Evolutionary conservation across 2,113 vertebrate species (phyloP).

Genomic region (Atrichornis clamosus): DNA sequence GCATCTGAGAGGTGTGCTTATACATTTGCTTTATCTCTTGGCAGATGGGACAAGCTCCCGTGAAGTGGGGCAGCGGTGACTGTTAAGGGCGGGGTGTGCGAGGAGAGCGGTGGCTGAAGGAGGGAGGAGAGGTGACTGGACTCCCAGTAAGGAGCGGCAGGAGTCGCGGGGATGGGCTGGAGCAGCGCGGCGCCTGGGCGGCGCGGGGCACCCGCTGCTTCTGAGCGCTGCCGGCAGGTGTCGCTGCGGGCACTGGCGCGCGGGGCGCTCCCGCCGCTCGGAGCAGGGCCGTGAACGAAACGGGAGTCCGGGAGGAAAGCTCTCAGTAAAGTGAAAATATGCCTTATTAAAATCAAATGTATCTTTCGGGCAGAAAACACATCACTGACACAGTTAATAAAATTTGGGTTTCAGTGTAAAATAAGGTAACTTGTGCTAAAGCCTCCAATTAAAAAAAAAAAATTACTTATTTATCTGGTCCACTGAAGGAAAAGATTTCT

Average conservation of each 20-base stretch:
- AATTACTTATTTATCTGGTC: background rate
- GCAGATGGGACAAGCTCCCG: background rate
- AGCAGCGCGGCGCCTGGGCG: background rate
- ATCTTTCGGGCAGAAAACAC: background rate
- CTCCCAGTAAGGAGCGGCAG: background rate
- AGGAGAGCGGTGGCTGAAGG: background rate
- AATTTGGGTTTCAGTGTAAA: background rate
- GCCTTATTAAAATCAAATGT: background rate
- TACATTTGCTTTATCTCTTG: background rate
- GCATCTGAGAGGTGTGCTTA: background rate
- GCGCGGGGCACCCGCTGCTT: background rate
- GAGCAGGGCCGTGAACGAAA: background rate
- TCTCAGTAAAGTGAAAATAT: background rate
- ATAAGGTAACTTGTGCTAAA: background rate
- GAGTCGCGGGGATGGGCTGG: background rate
- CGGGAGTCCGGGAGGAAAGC: background rate
- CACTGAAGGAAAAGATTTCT: background rate
- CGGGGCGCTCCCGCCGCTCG: background rate
- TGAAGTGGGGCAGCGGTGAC: background rate
- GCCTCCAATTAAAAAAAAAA: too few relatives aligned
- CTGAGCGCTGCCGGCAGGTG: conserved; percentile 23
- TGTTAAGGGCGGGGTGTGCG: background rate
- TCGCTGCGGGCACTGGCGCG: conserved; percentile 17
- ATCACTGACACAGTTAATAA: background rate
- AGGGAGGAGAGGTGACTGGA: background rate